Evolutionary conservation across 2,888 invertebrate species (phyloP).

Genomic region (Diaprepes abbreviatus): DNA sequence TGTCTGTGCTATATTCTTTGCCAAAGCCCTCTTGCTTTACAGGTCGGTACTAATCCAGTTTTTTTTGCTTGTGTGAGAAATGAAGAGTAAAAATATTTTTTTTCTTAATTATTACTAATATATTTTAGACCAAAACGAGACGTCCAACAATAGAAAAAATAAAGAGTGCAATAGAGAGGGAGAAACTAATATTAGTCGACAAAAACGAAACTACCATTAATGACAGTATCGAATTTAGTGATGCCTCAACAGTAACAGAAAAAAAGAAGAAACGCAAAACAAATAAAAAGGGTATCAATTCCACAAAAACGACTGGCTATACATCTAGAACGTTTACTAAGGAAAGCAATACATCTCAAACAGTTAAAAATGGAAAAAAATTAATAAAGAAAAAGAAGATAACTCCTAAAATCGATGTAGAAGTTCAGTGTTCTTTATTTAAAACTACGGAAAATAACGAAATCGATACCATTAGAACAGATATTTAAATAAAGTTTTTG

Average conservation of each 20-base stretch:
- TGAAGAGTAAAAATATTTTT: not conserved
- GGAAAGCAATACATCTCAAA: not conserved
- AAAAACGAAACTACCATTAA: not conserved
- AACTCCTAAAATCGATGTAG: conserved; percentile 4
- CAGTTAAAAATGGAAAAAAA: not conserved
- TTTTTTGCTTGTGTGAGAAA: too few species aligned
- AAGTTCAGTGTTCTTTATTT: conserved; percentile 31
- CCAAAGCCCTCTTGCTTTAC: too few species aligned
- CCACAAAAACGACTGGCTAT: not conserved
- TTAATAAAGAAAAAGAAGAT: conserved; percentile 12
- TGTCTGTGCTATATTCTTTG: too few species aligned
- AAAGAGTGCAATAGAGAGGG: conserved; percentile 34
- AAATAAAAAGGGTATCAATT: not conserved
- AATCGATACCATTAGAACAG: not conserved
- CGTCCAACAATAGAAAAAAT: conserved; percentile 43
- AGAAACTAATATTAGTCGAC: conserved; percentile 15
- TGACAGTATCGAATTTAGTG: conserved; percentile 10
- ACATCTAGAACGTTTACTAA: not conserved
- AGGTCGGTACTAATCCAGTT: too few species aligned
- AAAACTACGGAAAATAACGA: not conserved
- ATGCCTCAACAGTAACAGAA: conserved; percentile 30
- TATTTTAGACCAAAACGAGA: conserved; percentile 25
- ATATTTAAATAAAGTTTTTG: too few species aligned
- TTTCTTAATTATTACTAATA: not conserved
- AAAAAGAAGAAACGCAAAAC: conserved; percentile 26